Conservation (phyloP, 2,113 vertebrate species). For the Laticauda colubrina region DNA sequence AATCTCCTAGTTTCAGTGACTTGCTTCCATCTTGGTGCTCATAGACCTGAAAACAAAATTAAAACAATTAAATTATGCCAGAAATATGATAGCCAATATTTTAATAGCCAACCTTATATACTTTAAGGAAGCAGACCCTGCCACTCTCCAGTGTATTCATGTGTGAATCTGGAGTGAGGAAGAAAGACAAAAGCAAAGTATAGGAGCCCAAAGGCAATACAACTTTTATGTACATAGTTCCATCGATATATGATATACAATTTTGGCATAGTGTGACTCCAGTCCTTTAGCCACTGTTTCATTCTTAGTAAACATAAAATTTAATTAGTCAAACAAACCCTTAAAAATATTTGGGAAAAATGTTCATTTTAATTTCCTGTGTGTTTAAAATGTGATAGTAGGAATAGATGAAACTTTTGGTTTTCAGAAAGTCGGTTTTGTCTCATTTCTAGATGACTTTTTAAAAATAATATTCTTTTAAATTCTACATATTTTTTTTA, state of each 20-base stretch:
- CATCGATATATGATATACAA: neutral
- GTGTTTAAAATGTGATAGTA: neutral
- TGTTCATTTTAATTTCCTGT: neutral
- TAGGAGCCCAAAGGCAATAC: neutral
- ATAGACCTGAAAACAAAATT: conserved; percentile 78
- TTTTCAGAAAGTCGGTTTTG: neutral
- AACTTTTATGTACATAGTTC: neutral
- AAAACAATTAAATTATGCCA: neutral
- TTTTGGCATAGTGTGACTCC: neutral
- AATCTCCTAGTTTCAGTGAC: conserved; percentile 94
- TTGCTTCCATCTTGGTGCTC: conserved; percentile 94
- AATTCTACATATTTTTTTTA: neutral
- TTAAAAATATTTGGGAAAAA: neutral
- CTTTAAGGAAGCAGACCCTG: neutral
- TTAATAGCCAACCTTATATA: neutral
- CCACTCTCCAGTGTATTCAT: neutral
- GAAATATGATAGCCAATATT: neutral
- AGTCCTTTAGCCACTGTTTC: neutral
- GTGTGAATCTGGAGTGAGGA: neutral
- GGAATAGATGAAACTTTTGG: neutral
- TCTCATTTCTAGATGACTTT: neutral
- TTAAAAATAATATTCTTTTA: neutral
- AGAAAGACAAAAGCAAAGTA: neutral
- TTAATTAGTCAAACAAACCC: neutral
- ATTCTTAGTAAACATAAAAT: neutral